These are phyloP conservation scores for Onychostoma macrolepis DNA, from an alignment of 2,113 vertebrate species.

Conservation along the genomic window DNA sequence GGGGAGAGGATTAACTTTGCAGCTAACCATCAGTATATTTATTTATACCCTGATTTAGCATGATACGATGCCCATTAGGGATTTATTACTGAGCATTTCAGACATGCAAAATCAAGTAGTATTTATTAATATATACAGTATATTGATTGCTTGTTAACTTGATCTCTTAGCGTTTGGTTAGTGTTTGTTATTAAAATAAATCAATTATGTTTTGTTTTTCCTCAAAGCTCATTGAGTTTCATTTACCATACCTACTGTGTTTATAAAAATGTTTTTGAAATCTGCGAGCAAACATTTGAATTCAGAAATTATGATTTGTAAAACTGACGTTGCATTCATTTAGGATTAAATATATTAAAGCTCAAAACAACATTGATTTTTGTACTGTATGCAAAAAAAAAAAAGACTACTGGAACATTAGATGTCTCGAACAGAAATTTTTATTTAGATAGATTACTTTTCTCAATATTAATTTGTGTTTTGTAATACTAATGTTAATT, in stretches of 20 bases:
- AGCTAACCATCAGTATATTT: neutral
- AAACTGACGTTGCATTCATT: neutral
- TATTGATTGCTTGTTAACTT: neutral
- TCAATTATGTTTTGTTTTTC: neutral
- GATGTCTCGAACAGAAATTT: neutral
- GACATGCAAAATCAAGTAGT: neutral
- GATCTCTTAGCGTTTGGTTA: neutral
- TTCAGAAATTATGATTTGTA: neutral
- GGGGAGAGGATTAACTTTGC: neutral
- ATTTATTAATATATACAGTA: neutral
- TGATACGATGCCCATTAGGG: neutral
- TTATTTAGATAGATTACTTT: too few species aligned
- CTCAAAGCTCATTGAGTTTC: neutral
- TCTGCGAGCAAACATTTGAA: neutral
- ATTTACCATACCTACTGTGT: neutral
- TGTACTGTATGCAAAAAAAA: neutral
- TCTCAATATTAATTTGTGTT: too few species aligned
- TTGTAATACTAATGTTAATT: too few species aligned
- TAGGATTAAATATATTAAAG: neutral
- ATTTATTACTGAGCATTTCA: neutral
- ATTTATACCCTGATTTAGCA: neutral
- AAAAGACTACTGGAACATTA: neutral
- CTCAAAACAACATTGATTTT: too few species aligned
- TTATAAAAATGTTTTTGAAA: neutral
- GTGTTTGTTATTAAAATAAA: neutral